phyloP scores from a whole-genome alignment of 2,113 vertebrate genomes.

The Miniopterus natalensis region DNA sequence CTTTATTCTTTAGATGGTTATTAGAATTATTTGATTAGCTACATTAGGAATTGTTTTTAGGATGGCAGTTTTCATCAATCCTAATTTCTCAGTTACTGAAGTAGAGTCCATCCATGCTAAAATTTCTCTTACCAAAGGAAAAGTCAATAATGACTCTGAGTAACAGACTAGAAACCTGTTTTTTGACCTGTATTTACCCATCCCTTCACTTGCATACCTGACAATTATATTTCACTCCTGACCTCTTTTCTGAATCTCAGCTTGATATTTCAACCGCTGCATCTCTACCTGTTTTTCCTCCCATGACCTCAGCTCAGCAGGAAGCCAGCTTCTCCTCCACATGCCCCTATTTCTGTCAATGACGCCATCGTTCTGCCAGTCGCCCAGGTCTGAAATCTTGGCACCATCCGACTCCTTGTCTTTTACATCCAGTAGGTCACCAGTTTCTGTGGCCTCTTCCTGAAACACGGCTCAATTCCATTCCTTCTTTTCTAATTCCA shows the following conservation, averaged over 20 bases:
- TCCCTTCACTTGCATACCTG: neutral
- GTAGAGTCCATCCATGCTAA: conserved; percentile 28
- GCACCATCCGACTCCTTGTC: conserved; percentile 30
- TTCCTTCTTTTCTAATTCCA: conserved; percentile 5
- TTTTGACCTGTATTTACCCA: neutral
- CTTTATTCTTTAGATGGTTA: neutral
- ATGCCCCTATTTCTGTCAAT: conserved; percentile 63
- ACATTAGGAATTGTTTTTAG: neutral
- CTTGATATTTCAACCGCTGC: neutral
- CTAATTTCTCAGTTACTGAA: conserved; percentile 34
- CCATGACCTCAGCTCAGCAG: conserved; percentile 48
- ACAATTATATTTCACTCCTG: neutral
- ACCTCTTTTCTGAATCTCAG: conserved; percentile 16
- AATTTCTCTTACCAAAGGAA: neutral
- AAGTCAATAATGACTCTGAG: neutral
- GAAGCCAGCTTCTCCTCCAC: conserved; percentile 50
- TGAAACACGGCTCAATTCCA: neutral
- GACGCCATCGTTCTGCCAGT: conserved; percentile 66
- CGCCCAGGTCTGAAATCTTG: conserved; percentile 51
- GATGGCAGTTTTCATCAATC: conserved; percentile 25
- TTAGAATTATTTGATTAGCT: conserved; percentile 46
- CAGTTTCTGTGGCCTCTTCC: conserved; percentile 46
- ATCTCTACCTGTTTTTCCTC: conserved; percentile 51
- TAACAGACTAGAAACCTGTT: neutral
- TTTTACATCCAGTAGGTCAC: conserved; percentile 18